These are phyloP conservation scores for Strigamia crassipes DNA, from an alignment of 2,888 invertebrate genomes.

Conservation along the genomic window DNA sequence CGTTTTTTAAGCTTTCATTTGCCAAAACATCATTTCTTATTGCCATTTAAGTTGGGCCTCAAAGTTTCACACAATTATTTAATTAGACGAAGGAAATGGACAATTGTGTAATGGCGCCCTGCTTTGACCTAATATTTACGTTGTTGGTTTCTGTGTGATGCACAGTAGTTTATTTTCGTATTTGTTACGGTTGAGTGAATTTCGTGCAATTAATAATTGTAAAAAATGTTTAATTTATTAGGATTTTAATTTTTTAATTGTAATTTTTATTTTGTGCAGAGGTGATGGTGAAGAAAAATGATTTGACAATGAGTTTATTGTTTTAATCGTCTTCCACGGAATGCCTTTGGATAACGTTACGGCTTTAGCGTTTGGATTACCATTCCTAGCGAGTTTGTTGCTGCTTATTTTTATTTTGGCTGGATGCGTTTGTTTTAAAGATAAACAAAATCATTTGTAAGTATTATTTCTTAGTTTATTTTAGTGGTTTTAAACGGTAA, in stretches of 20 bases:
- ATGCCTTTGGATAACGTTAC: conserved; percentile 6
- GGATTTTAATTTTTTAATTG: neutral
- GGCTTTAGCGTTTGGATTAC: conserved; percentile 14
- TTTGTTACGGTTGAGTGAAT: neutral
- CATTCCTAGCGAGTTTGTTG: conserved; percentile 9
- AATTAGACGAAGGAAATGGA: conserved; percentile 16
- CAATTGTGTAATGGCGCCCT: conserved; percentile 21
- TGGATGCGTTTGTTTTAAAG: conserved; percentile 31
- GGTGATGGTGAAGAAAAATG: neutral
- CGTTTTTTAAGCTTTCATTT: neutral
- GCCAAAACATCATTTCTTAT: neutral
- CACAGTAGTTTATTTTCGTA: neutral
- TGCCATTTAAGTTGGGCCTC: neutral
- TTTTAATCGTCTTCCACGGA: conserved; percentile 8
- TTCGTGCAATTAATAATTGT: neutral
- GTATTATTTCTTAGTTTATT: neutral
- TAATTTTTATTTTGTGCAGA: neutral
- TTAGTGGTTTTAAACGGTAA: neutral
- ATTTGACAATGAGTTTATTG: conserved; percentile 7
- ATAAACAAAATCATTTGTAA: conserved; percentile 20
- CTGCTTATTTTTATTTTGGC: conserved; percentile 1
- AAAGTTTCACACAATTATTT: conserved; percentile 36
- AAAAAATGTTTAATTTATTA: neutral
- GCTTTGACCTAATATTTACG: conserved; percentile 1
- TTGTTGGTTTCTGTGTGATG: conserved; percentile 6